Percentiles rank a stretch among this genome's conserved stretches.
These are phyloP conservation scores for Hyperoplus immaculatus DNA, from an alignment of 2,797 vertebrate species.

Conservation along the genomic window DNA sequence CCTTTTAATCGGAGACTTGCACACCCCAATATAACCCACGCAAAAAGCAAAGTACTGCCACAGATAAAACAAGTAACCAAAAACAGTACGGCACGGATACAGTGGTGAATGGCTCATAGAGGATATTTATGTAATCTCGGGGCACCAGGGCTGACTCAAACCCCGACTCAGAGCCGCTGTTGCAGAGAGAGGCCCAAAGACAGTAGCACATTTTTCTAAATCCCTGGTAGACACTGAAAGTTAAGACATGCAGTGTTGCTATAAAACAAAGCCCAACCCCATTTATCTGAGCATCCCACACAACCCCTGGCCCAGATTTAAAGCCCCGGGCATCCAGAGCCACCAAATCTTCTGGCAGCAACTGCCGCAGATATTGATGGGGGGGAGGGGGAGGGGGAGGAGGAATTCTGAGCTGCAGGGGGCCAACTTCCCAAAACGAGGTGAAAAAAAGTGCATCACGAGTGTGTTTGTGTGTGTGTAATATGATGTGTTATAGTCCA, in stretches of 20 bases:
- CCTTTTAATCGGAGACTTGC: conserved; percentile 67
- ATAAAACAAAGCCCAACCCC: conserved; percentile 83
- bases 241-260: conserved; percentile 83
- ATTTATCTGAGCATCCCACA: conserved; percentile 87
- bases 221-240: conserved; percentile 81
- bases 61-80: conserved; percentile 68
- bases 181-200: conserved; percentile 80
- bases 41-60: conserved; percentile 53
- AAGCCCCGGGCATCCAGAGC: conserved; percentile 72
- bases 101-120: conserved; percentile 72
- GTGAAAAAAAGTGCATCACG: conserved; percentile 10
- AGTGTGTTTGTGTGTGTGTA: not conserved
- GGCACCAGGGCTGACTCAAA: conserved; percentile 77
- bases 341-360: conserved; percentile 83
- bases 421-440: conserved; percentile 54
- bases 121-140: conserved; percentile 82
- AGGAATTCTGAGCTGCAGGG: conserved; percentile 70
- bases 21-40: conserved; percentile 37
- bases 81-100: conserved; percentile 63
- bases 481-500: conserved; percentile 44
- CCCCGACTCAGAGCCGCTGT: conserved; percentile 71
- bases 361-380: conserved; percentile 79
- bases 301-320: conserved; percentile 85
- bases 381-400: conserved; percentile 60
- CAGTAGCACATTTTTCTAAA: conserved; percentile 80